Conservation (phyloP, 2,888 invertebrate genomes). For the Troides helena region DNA sequence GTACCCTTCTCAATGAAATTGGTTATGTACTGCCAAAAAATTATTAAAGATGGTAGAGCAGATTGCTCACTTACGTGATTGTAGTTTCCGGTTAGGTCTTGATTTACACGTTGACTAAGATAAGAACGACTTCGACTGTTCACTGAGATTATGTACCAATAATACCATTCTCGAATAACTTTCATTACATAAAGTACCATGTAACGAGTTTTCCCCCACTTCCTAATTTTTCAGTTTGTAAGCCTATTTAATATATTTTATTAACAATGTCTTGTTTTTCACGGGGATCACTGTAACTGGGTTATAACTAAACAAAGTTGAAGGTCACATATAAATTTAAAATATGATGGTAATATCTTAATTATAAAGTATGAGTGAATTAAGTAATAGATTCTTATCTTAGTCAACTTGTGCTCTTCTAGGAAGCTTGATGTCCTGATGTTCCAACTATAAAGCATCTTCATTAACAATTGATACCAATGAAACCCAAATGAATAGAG, state of each 20-base stretch:
- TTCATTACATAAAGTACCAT: too few relatives aligned
- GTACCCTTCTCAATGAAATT: not conserved
- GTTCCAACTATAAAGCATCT: not conserved
- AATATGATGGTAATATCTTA: not conserved
- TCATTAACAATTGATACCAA: not conserved
- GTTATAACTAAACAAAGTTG: too few relatives aligned
- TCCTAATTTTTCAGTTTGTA: too few relatives aligned
- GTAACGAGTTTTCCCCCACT: too few relatives aligned
- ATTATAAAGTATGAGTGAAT: not conserved
- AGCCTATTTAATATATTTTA: too few relatives aligned
- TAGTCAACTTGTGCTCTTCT: not conserved
- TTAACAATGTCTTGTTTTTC: too few relatives aligned
- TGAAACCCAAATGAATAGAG: constrained; percentile 1
- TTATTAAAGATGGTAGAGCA: constrained; percentile 43
- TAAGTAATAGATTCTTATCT: not conserved
- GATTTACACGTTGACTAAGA: constrained; percentile 14
- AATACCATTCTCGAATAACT: too few relatives aligned
- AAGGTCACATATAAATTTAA: not conserved
- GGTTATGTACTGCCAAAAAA: constrained; percentile 51
- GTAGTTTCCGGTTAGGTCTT: not conserved
- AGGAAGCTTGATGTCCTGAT: too few relatives aligned
- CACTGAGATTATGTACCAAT: too few relatives aligned
- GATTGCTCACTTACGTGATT: constrained; percentile 2
- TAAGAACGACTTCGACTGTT: not conserved
- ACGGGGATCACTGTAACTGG: too few relatives aligned